A percentile compares a stretch with the other conserved stretches of the same genome.
Conservation (phyloP, 2,888 invertebrate species). For the Nemapogon koenigi region DNA sequence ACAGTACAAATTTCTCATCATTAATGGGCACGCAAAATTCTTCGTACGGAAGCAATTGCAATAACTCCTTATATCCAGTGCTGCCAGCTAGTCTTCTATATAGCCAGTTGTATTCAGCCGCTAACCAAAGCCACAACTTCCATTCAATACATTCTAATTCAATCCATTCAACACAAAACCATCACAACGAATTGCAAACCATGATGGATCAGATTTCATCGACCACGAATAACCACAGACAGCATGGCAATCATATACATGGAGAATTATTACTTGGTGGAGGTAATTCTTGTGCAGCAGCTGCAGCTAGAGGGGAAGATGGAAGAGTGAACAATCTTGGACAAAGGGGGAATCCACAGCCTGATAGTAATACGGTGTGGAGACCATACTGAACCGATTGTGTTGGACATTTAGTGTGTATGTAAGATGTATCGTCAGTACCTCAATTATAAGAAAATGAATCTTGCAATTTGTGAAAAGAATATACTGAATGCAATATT, state of each 20-base stretch:
- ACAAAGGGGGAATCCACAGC: slow-evolving; percentile 67
- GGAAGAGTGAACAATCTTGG: slow-evolving; percentile 62
- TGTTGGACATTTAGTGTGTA: no score
- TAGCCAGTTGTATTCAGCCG: slow-evolving; percentile 83
- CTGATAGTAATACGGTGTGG: slow-evolving; percentile 76
- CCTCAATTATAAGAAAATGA: no score
- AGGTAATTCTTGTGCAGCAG: slow-evolving; percentile 64
- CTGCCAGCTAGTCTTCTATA: slow-evolving; percentile 83
- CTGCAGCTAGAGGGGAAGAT: slow-evolving; percentile 63
- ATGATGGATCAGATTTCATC: slow-evolving; percentile 80
- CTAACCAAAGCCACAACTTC: slow-evolving; percentile 76
- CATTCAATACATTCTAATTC: slow-evolving; percentile 72
- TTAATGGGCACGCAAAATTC: slow-evolving; percentile 68
- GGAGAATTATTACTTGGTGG: slow-evolving; percentile 58
- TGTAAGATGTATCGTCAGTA: no score
- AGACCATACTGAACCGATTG: slow-evolving; percentile 69
- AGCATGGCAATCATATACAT: slow-evolving; percentile 47
- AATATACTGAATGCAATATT: no score
- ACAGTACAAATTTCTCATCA: slow-evolving; percentile 70
- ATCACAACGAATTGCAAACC: slow-evolving; percentile 74
- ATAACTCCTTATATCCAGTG: slow-evolving; percentile 78
- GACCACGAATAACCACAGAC: slow-evolving; percentile 65
- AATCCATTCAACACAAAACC: slow-evolving; percentile 68
- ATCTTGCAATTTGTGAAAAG: no score
- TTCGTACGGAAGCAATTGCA: slow-evolving; percentile 69